phyloP scores from a whole-genome alignment of 2,113 vertebrate species.

The Jaculus jaculus region DNA sequence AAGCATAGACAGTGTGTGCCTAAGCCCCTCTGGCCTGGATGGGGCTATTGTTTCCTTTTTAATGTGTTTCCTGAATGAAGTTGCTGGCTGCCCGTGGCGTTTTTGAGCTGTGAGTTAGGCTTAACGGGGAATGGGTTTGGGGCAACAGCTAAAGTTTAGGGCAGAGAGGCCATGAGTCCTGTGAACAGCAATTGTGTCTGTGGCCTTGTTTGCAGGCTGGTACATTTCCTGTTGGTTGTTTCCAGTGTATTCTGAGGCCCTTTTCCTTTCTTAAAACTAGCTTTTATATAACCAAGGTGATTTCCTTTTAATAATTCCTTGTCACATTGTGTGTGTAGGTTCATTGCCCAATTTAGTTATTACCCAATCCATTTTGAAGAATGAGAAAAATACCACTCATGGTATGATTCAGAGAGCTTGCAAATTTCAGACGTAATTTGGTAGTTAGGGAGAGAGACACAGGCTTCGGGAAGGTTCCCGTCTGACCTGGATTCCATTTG shows the following conservation, averaged over 20 bases:
- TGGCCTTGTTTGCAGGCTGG: neutral
- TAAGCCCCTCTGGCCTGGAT: slow-evolving; percentile 26
- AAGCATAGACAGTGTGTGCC: slow-evolving; percentile 28
- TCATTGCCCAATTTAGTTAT: slow-evolving; percentile 3
- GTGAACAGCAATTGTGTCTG: neutral
- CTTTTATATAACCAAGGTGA: slow-evolving; percentile 42
- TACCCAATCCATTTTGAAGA: slow-evolving; percentile 35
- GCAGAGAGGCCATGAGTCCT: neutral
- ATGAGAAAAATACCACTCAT: neutral
- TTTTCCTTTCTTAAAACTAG: slow-evolving; percentile 27
- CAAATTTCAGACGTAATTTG: slow-evolving; percentile 29
- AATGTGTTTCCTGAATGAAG: neutral
- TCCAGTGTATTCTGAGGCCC: neutral
- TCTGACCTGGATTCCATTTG: slow-evolving; percentile 32
- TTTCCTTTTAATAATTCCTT: slow-evolving; percentile 24
- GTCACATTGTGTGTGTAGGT: neutral
- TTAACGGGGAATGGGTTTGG: neutral
- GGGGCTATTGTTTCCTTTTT: slow-evolving; percentile 10
- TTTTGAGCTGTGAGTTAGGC: slow-evolving; percentile 13
- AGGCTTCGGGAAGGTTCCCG: neutral
- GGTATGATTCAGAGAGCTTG: neutral
- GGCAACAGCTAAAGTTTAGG: neutral
- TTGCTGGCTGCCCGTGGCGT: neutral
- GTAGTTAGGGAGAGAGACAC: neutral
- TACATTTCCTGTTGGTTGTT: slow-evolving; percentile 16